phyloP scores from a whole-genome alignment of 2,888 invertebrate species.

The Norana najaformis region DNA sequence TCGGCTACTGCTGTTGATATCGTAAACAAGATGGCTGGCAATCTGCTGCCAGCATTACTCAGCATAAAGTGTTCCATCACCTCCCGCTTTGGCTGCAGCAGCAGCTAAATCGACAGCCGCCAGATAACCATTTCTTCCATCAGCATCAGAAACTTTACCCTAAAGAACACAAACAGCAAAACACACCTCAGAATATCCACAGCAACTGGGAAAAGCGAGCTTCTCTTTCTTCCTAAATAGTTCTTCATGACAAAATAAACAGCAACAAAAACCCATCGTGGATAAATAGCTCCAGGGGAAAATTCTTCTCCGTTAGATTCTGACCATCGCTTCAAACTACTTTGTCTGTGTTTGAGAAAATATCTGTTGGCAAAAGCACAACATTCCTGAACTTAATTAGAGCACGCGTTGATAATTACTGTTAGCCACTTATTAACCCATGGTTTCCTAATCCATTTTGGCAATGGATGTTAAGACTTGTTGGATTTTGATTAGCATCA shows the following conservation, averaged over 20 bases:
- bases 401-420: not conserved
- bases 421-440: not conserved
- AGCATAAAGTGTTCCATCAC: not conserved
- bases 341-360: not conserved
- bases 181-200: not conserved
- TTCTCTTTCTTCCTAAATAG: not conserved
- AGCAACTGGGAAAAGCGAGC: not conserved
- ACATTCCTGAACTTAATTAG: not conserved
- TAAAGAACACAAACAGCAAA: conserved; percentile 10
- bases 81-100: not conserved
- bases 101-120: not conserved
- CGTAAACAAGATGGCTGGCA: conserved; percentile 13
- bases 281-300: not conserved
- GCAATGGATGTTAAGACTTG: too few species aligned
- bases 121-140: conserved; percentile 18
- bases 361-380: not conserved
- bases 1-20: not conserved
- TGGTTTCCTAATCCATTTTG: too few species aligned
- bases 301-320: not conserved
- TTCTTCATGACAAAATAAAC: conserved; percentile 13
- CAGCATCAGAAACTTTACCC: conserved; percentile 25
- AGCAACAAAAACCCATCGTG: not conserved
- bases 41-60: conserved; percentile 7
- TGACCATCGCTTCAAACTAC: not conserved
- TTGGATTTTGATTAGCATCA: too few species aligned